A percentile compares a stretch with the other conserved stretches of the same genome.
Conservation (phyloP, 2,113 vertebrate genomes). For the Epinephelus lanceolatus region DNA sequence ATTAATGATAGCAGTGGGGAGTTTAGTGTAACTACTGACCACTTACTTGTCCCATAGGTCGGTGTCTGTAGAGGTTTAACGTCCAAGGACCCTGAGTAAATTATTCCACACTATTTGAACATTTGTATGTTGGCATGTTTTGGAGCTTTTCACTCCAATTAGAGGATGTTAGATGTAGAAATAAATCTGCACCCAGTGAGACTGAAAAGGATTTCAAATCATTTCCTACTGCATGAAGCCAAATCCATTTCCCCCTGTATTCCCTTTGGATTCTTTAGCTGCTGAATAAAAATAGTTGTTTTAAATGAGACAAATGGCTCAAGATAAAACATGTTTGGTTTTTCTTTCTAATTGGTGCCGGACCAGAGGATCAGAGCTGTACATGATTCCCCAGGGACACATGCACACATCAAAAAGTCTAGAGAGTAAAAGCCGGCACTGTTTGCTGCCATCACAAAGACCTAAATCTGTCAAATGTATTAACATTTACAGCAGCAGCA, state of each 20-base stretch:
- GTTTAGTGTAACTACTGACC: background rate
- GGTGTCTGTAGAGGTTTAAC: background rate
- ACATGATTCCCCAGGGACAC: background rate
- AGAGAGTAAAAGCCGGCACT: background rate
- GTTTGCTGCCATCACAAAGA: slow-evolving; percentile 22
- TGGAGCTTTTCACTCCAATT: background rate
- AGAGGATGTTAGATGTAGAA: background rate
- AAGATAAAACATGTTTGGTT: slow-evolving; percentile 1
- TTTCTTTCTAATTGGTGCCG: slow-evolving; percentile 8
- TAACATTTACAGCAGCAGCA: background rate
- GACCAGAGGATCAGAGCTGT: slow-evolving; percentile 21
- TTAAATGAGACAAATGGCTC: background rate
- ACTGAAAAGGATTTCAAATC: slow-evolving; percentile 1
- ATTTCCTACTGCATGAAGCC: slow-evolving; percentile 1
- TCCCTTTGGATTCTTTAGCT: background rate
- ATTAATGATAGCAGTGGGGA: rapidly evolving
- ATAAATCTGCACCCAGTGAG: background rate
- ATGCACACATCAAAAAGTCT: background rate
- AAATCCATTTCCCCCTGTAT: background rate
- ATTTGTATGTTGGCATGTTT: background rate
- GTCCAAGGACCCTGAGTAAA: background rate
- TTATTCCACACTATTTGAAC: background rate
- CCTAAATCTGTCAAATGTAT: slow-evolving; percentile 42
- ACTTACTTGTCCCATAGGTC: background rate
- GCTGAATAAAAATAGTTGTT: background rate